A percentile compares a stretch with the other conserved stretches of the same genome.
Evolutionary conservation across 2,888 invertebrate species (phyloP).

Genomic region (Boloria selene): DNA sequence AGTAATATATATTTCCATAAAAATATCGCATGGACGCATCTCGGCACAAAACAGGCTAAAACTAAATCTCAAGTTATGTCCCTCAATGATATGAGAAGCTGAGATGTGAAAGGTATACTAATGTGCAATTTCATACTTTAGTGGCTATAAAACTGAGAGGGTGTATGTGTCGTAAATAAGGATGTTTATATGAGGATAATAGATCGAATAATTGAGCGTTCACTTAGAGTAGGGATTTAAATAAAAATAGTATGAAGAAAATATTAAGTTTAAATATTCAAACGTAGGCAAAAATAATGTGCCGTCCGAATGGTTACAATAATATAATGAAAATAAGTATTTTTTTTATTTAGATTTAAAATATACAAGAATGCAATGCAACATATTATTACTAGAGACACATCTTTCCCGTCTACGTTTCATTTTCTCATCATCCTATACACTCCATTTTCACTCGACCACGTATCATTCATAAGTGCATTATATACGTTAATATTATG

Average conservation of each 20-base stretch:
- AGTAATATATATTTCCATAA: constrained; percentile 69
- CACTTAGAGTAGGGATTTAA: constrained; percentile 57
- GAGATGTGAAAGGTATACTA: constrained; percentile 73
- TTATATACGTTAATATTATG: too few species aligned
- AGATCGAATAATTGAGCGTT: constrained; percentile 74
- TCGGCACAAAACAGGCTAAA: constrained; percentile 66
- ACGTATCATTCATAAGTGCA: too few species aligned
- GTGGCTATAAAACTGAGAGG: constrained; percentile 69
- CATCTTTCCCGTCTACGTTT: too few species aligned
- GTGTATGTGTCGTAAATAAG: constrained; percentile 69
- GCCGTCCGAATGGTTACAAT: too few species aligned
- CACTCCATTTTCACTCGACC: too few species aligned
- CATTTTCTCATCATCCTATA: too few species aligned
- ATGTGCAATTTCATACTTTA: constrained; percentile 77
- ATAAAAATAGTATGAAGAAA: constrained; percentile 4
- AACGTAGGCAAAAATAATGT: too few species aligned
- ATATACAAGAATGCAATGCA: too few species aligned
- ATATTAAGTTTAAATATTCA: too few species aligned
- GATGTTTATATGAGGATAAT: constrained; percentile 69
- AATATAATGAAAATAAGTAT: too few species aligned
- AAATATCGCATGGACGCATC: constrained; percentile 65
- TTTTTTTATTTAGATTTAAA: too few species aligned
- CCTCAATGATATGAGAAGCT: constrained; percentile 61
- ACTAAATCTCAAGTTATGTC: constrained; percentile 73
- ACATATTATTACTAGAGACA: too few species aligned